Base-by-base conservation (phyloP, 1,140 invertebrate genomes). In the Heterodera schachtii region DNA sequence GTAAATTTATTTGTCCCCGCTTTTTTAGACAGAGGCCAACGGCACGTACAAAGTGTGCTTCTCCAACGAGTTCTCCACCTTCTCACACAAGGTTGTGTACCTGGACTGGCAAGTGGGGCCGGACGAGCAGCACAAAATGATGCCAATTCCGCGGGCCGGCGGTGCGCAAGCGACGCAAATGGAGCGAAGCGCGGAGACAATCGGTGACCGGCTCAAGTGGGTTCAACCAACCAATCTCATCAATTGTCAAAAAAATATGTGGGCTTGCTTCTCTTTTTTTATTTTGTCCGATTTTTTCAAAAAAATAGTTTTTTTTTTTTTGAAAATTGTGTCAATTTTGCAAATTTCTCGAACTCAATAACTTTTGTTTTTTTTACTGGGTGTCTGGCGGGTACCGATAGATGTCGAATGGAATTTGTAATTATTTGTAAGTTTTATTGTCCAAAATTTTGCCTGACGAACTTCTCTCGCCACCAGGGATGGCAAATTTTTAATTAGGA, bases 81-180 rank as follows among this genome's bases (percentile, higher is more conserved):
- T 98, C 91, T 97, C 96, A n/a, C 97, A 99, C 89, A 99, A 99
- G 92, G 93, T 98, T 81, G 95, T 99, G 16, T 99, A 99, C 91
- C 95, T 99, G 94, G 97, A 98, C 90, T 86, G 84, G 83, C 83
- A 86, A 73, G 66, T 85, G 21, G 83, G 85, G 43, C 79, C 86
- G 11, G 57, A 64, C 19, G 85, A 79, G n/a, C 49, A 79, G 43
- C 49, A 46, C n/a, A 75, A 49, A 41, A 78, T 79, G 79, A 74
- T 73, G 70, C 80, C 84, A 46, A 66, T 78, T 52, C 82, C 84
- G 60, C 85, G 78, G 46, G 66, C 73, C 57, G 84, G 75, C 66
- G 84, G 75, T 66, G 60, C 47, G 49, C 49, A 6, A 64, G 57
- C 73, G 83, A 82, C 13, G 83, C 84, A 83, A 73, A 66, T 90